phyloP scores from a whole-genome alignment of 2,888 invertebrate genomes.

The Creontiades dilutus region DNA sequence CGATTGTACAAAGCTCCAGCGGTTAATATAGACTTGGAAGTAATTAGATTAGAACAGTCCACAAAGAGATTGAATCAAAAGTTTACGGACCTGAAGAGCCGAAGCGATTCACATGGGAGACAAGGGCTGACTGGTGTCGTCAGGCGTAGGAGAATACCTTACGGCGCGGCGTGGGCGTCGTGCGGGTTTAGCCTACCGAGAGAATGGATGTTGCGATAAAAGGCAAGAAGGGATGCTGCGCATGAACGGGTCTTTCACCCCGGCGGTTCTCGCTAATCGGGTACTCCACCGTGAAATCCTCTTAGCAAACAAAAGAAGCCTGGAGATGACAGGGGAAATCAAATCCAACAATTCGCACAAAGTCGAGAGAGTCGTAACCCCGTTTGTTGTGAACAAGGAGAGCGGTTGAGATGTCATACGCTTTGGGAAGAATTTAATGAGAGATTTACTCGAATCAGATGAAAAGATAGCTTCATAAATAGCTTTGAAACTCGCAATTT shows the following conservation, averaged over 20 bases:
- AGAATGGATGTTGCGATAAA: background rate
- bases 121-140: constrained; percentile 21
- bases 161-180: background rate
- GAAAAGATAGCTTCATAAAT: too few species aligned
- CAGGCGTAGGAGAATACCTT: constrained; percentile 22
- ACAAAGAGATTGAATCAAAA: background rate
- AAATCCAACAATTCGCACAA: background rate
- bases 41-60: background rate
- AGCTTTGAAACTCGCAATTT: too few species aligned
- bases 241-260: background rate
- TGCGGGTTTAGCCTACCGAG: constrained; percentile 52
- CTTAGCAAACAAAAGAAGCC: background rate
- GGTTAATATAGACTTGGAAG: background rate
- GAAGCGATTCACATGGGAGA: background rate
- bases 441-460: background rate
- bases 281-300: constrained; percentile 35
- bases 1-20: background rate
- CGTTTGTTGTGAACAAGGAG: background rate
- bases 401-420: background rate
- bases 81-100: background rate
- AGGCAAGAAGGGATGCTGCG: background rate
- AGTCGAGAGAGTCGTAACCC: background rate
- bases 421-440: background rate
- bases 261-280: background rate
- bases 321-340: background rate